Percentiles rank a stretch among this genome's conserved stretches.
Conservation (phyloP, 2,113 vertebrate species). For the Cynoglossus semilaevis region DNA sequence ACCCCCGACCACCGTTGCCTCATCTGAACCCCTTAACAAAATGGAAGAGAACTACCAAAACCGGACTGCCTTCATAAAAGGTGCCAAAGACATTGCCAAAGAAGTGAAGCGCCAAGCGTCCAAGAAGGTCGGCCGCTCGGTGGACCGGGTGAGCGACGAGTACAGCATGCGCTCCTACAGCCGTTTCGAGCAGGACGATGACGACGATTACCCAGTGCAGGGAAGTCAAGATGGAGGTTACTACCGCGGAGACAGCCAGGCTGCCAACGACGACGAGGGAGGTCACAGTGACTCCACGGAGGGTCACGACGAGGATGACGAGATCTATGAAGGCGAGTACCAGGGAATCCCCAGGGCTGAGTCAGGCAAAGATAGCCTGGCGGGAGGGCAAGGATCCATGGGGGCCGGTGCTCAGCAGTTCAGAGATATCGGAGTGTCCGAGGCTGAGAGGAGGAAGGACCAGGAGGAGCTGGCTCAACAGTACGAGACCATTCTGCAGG, state of each 20-base stretch:
- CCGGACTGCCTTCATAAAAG: conserved; percentile 92
- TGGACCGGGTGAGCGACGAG: conserved; percentile 87
- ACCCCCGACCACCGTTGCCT: conserved; percentile 4
- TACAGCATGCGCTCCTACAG: conserved; percentile 92
- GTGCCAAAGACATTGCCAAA: conserved; percentile 96
- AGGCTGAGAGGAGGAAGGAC: conserved; percentile 84
- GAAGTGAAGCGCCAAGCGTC: conserved; percentile 90
- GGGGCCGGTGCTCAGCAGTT: conserved; percentile 69
- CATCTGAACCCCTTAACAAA: conserved; percentile 30
- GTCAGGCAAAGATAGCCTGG: conserved; percentile 77
- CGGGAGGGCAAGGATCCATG: conserved; percentile 63
- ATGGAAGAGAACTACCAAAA: conserved; percentile 90
- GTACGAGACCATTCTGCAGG: conserved; percentile 93
- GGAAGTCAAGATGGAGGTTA: conserved; percentile 79
- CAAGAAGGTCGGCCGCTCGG: conserved; percentile 88
- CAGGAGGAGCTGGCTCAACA: conserved; percentile 92
- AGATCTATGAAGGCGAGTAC: conserved; percentile 97
- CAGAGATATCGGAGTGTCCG: conserved; percentile 69
- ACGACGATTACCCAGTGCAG: conserved; percentile 82
- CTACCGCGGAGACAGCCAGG: conserved; percentile 84
- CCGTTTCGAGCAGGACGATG: conserved; percentile 92
- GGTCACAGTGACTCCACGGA: conserved; percentile 95
- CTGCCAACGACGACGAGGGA: conserved; percentile 81
- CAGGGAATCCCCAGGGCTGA: conserved; percentile 93
- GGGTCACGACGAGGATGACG: conserved; percentile 94